Conservation (phyloP, 2,113 vertebrate genomes). For the Crotalus horridus region DNA sequence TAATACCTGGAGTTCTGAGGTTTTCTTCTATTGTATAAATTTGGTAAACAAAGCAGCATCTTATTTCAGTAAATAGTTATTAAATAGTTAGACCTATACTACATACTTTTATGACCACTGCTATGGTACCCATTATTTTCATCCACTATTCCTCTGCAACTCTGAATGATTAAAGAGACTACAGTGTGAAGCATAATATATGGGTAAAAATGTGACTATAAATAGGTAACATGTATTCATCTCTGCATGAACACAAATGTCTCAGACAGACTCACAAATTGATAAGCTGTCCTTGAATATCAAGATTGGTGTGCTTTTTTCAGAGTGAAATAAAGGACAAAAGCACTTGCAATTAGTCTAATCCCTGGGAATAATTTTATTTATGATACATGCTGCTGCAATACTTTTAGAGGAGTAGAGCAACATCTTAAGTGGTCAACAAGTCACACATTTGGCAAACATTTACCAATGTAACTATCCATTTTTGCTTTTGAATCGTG, state of each 20-base stretch:
- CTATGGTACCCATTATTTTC: not conserved
- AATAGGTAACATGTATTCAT: slow-evolving; percentile 52
- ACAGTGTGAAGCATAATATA: slow-evolving; percentile 38
- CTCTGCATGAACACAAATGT: slow-evolving; percentile 46
- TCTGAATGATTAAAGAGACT: slow-evolving; percentile 41
- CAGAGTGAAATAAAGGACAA: slow-evolving; percentile 51
- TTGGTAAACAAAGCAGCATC: not conserved
- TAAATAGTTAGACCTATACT: not conserved
- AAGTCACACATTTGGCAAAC: not conserved
- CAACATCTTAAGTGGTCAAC: not conserved
- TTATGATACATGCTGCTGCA: not conserved
- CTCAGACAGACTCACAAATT: slow-evolving; percentile 39
- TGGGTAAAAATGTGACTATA: slow-evolving; percentile 46
- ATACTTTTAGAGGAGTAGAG: not conserved
- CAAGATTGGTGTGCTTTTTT: slow-evolving; percentile 53
- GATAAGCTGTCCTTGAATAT: slow-evolving; percentile 45
- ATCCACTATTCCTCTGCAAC: not conserved
- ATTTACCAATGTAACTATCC: not conserved
- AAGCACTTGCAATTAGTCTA: slow-evolving; percentile 44
- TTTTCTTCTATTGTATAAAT: not conserved
- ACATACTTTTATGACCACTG: not conserved
- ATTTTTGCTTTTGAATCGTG: not conserved
- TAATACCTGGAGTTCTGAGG: not conserved
- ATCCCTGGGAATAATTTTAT: slow-evolving; percentile 34
- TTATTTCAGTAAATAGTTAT: not conserved